Evolutionary conservation across 2,113 vertebrate species (phyloP).

Genomic region (Pelobates fuscus): DNA sequence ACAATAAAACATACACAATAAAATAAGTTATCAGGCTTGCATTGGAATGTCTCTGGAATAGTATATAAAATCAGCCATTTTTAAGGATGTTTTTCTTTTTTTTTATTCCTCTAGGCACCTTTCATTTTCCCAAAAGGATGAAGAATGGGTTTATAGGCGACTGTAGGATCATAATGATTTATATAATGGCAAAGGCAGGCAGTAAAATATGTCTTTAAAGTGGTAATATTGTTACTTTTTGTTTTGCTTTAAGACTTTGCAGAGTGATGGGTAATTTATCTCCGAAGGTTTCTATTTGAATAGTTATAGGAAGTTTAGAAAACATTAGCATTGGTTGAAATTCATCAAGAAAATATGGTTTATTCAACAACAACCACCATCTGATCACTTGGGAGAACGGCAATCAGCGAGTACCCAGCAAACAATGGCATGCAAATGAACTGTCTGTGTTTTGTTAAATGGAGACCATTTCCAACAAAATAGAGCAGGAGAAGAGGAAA

Average conservation of each 20-base stretch:
- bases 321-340: slow-evolving; percentile 59
- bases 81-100: slow-evolving; percentile 77
- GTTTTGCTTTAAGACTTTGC: slow-evolving; percentile 76
- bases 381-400: slow-evolving; percentile 38
- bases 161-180: slow-evolving; percentile 78
- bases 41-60: slow-evolving; percentile 67
- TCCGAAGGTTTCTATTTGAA: slow-evolving; percentile 69
- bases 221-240: slow-evolving; percentile 79
- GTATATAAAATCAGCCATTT: slow-evolving; percentile 74
- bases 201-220: slow-evolving; percentile 79
- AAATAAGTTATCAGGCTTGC: slow-evolving; percentile 69
- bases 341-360: slow-evolving; percentile 46
- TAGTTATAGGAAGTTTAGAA: slow-evolving; percentile 72
- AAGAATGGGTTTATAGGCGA: slow-evolving; percentile 80
- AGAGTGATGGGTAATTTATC: slow-evolving; percentile 71
- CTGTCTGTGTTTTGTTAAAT: slow-evolving; percentile 39
- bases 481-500: slow-evolving; percentile 30
- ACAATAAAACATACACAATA: slow-evolving; percentile 45
- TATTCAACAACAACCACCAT: slow-evolving; percentile 43
- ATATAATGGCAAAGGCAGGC: slow-evolving; percentile 80
- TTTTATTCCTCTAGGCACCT: slow-evolving; percentile 75
- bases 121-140: slow-evolving; percentile 75
- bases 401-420: slow-evolving; percentile 42
- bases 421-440: slow-evolving; percentile 46
- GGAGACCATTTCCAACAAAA: slow-evolving; percentile 27